Evolutionary conservation across 1,140 invertebrate genomes (phyloP).

Genomic region (Trichonephila inaurata): DNA sequence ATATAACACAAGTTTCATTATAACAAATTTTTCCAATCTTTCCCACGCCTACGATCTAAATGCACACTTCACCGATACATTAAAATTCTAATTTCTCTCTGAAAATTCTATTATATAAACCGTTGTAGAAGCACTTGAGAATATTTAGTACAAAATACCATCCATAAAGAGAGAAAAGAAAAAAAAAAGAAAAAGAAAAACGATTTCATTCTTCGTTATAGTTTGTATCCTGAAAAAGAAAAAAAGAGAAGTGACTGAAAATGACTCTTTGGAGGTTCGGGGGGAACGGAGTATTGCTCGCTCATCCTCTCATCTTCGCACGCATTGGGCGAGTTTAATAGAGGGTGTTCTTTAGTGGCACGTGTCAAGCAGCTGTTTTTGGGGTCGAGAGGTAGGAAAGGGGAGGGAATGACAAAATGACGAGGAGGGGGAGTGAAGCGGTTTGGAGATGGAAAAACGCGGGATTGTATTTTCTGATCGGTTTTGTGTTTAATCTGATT

Average conservation of each 20-base stretch:
- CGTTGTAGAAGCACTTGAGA: too few species aligned
- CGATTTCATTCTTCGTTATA: background rate
- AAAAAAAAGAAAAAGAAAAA: background rate
- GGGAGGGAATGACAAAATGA: background rate
- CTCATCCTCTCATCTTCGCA: background rate
- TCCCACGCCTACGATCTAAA: too few species aligned
- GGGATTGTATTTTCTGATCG: background rate
- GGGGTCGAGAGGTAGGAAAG: background rate
- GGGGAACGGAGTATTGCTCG: too few species aligned
- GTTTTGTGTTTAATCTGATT: background rate
- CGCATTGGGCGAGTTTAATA: slow-evolving; percentile 9
- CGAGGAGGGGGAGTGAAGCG: background rate
- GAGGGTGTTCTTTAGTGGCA: background rate
- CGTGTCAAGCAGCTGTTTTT: slow-evolving; percentile 35
- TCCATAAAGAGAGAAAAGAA: background rate
- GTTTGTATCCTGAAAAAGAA: background rate
- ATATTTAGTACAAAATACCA: background rate
- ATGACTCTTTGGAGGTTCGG: background rate
- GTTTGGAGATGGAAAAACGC: background rate
- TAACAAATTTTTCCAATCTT: too few species aligned
- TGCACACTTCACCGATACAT: too few species aligned
- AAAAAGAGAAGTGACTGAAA: background rate
- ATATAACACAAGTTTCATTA: too few species aligned
- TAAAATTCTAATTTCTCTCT: too few species aligned
- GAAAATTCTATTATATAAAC: too few species aligned